These are phyloP conservation scores for Ptilorrhoa leucosticta DNA, from an alignment of 2,113 vertebrate genomes.

Conservation along the genomic window DNA sequence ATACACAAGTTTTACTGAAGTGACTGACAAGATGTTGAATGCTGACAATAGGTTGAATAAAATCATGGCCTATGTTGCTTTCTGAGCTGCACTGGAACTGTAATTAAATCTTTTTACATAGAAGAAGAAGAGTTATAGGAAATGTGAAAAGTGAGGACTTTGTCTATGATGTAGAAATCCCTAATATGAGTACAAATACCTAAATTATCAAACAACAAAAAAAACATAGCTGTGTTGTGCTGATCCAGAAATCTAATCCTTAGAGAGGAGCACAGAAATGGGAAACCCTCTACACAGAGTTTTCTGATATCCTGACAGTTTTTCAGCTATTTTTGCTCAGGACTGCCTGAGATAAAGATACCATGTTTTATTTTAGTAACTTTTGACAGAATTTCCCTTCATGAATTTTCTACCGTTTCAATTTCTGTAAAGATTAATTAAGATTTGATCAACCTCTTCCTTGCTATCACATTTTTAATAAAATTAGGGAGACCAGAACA, in stretches of 20 bases:
- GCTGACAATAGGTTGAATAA: neutral
- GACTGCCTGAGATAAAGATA: neutral
- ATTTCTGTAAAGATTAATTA: neutral
- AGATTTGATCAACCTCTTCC: neutral
- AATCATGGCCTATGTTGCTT: rapidly evolving
- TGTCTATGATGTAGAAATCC: neutral
- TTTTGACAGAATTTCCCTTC: neutral
- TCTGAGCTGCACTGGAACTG: neutral
- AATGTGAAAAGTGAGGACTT: neutral
- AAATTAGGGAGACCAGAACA: neutral
- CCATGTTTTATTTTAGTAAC: neutral
- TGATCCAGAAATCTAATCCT: neutral
- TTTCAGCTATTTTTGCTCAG: neutral
- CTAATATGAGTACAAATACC: neutral
- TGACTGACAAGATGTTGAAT: neutral
- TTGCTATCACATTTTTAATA: neutral
- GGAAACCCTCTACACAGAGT: neutral
- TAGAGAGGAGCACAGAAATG: neutral
- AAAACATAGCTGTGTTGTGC: neutral
- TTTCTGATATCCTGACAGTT: neutral
- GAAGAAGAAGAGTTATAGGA: neutral
- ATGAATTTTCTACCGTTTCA: neutral
- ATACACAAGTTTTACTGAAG: neutral
- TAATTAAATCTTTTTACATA: neutral
- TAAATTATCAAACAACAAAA: neutral